Evolutionary conservation across 2,113 vertebrate genomes (phyloP), one percentile per base, ranked within the genome.

Genomic region (Coracopsis vasa): DNA sequence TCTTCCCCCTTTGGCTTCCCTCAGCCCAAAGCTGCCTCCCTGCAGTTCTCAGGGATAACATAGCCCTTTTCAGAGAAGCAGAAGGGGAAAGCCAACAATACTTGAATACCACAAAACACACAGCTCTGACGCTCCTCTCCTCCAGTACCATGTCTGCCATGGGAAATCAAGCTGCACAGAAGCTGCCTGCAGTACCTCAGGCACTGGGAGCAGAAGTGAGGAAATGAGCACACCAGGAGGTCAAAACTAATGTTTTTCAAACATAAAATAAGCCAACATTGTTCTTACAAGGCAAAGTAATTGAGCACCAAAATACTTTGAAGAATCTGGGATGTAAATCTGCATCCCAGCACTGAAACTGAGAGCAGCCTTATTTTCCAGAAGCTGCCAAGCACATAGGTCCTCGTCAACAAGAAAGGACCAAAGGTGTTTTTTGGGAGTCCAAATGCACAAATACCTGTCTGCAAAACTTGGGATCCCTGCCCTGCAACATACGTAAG

Each of bases 121-220:
- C 2, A 71, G 21, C 6, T n/a, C 13, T 35, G 44, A 37, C 3
- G 0, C 9, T 86, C 42, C 17, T 72, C 8, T 65, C 42, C 16
- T 45, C 28, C 6, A 0, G 6, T 61, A 29, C 11, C 0, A 1
- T 3, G 4, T 25, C 50, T 37, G 37, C 35, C 28, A 9, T 45
- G 18, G 65, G 19, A 72, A 92, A 86, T 58, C 13, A 78, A 85
- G 16, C 14, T 1, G 2, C 51, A 33, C 3, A 48, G 51, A 80
- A 72, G n/a, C 23, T 80, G 37, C 16, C 7, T 0, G 1, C 14
- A 41, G 41, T 47, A 64, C 5, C 18, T 66, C 20, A 37, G 16
- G 47, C 37, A 48, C 10, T 9, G 1, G 42, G 51, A 93, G 24
- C 14, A 60, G n/a, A 39, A 87, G 13, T 14, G 27, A 79, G 61